Conservation (phyloP, 2,797 vertebrate species). For the Fringilla coelebs region DNA sequence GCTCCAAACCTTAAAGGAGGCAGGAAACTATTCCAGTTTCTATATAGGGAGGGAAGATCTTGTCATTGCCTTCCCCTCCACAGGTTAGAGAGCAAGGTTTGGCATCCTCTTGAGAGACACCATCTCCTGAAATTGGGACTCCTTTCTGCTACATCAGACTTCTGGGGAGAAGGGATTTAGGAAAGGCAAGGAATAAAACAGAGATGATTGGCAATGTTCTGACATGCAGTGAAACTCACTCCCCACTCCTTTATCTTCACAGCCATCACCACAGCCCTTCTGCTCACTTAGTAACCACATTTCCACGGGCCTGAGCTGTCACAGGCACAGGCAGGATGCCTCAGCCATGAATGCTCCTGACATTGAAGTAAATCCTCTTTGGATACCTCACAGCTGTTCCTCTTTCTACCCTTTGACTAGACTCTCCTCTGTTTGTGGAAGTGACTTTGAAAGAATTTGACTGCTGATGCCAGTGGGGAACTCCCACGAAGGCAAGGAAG, state of each 20-base stretch:
- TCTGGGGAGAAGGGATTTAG: neutral
- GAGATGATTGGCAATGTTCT: neutral
- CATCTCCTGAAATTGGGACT: neutral
- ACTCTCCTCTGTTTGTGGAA: neutral
- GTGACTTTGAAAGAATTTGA: conserved; percentile 31
- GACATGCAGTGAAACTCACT: neutral
- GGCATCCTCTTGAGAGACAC: neutral
- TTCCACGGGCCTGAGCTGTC: neutral
- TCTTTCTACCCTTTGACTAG: neutral
- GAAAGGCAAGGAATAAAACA: neutral
- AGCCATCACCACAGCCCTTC: neutral
- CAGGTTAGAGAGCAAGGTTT: neutral
- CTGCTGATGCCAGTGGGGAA: neutral
- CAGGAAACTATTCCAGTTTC: neutral
- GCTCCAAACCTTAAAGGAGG: neutral
- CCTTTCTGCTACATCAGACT: neutral
- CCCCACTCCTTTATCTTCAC: neutral
- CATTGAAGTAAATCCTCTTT: neutral
- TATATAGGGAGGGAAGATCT: neutral
- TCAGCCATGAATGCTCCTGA: neutral
- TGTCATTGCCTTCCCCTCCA: neutral
- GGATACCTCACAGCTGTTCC: conserved; percentile 10
- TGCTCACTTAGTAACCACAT: neutral
- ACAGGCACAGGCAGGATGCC: neutral
- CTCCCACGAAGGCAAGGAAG: conserved; percentile 15